Conservation (phyloP, 2,797 vertebrate genomes). For the Centropyge bicolor region DNA sequence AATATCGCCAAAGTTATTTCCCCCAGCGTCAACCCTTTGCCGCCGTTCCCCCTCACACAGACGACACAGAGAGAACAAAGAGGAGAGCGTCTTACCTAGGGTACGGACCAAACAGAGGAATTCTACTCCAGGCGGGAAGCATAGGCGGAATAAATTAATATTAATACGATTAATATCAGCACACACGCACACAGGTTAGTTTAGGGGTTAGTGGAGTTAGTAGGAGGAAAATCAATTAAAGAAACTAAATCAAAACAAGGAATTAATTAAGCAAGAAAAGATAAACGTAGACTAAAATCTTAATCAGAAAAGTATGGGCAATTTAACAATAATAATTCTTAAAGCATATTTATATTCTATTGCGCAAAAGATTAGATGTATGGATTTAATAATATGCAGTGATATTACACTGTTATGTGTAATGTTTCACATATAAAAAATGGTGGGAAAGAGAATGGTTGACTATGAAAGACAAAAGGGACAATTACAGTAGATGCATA, state of each 20-base stretch:
- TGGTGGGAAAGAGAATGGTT: conserved; percentile 48
- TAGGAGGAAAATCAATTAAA: conserved; percentile 58
- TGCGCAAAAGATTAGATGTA: background rate
- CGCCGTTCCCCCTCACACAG: conserved; percentile 70
- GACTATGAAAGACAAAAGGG: conserved; percentile 59
- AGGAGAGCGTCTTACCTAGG: conserved; percentile 98
- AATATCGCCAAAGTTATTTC: conserved; percentile 13
- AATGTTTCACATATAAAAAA: conserved; percentile 44
- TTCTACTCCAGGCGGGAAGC: conserved; percentile 99
- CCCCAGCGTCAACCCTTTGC: conserved; percentile 14
- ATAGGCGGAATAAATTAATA: conserved; percentile 98
- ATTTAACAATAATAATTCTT: background rate
- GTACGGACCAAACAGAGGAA: conserved; percentile 99
- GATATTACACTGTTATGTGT: conserved; percentile 2
- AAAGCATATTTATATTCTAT: conserved; percentile 7
- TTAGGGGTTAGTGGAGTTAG: conserved; percentile 75
- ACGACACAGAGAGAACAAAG: conserved; percentile 80
- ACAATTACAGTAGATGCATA: conserved; percentile 35
- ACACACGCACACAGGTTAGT: conserved; percentile 79
- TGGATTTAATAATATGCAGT: conserved; percentile 9
- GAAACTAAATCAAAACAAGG: conserved; percentile 36
- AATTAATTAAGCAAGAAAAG: conserved; percentile 18
- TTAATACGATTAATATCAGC: conserved; percentile 87
- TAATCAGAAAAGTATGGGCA: conserved; percentile 4
- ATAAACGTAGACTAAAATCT: conserved; percentile 29